Evolutionary conservation across 1,140 invertebrate genomes (phyloP).

Genomic region (Drosophila hydei): DNA sequence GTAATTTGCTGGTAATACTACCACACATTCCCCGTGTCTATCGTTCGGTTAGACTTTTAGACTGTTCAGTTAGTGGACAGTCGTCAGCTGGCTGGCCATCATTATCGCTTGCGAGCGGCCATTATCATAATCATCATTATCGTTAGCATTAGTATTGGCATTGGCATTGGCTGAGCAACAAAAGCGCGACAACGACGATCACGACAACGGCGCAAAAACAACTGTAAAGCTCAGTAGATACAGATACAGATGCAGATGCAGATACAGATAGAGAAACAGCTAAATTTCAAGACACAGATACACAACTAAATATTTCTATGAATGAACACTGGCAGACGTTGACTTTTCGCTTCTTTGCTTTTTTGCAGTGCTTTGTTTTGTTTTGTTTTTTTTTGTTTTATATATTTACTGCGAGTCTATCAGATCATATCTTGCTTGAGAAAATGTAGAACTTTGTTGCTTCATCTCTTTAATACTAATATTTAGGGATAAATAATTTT

Average conservation of each 20-base stretch:
- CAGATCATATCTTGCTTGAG: too few relatives aligned
- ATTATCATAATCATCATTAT: slow-evolving; percentile 53
- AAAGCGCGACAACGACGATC: slow-evolving; percentile 9
- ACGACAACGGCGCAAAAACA: slow-evolving; percentile 41
- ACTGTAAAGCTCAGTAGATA: slow-evolving; percentile 34
- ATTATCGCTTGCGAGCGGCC: slow-evolving; percentile 54
- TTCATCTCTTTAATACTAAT: too few relatives aligned
- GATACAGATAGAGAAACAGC: slow-evolving; percentile 32
- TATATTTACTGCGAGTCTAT: too few relatives aligned
- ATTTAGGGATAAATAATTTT: too few relatives aligned
- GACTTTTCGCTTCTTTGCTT: slow-evolving; percentile 6
- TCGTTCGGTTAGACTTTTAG: slow-evolving; percentile 10
- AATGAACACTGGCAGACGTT: slow-evolving; percentile 29
- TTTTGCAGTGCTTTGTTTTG: not conserved
- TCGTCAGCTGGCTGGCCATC: slow-evolving; percentile 34
- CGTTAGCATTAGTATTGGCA: slow-evolving; percentile 16
- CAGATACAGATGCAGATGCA: slow-evolving; percentile 22
- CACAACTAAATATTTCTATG: slow-evolving; percentile 12
- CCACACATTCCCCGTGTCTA: slow-evolving; percentile 26
- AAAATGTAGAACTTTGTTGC: too few relatives aligned
- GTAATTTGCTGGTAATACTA: slow-evolving; percentile 28
- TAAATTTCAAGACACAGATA: slow-evolving; percentile 35
- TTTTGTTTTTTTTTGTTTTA: too few relatives aligned
- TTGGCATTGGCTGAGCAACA: slow-evolving; percentile 20
- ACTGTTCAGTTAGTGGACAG: slow-evolving; percentile 54